Evolutionary conservation across 2,113 vertebrate genomes (phyloP).

Genomic region (Hippolais icterina): DNA sequence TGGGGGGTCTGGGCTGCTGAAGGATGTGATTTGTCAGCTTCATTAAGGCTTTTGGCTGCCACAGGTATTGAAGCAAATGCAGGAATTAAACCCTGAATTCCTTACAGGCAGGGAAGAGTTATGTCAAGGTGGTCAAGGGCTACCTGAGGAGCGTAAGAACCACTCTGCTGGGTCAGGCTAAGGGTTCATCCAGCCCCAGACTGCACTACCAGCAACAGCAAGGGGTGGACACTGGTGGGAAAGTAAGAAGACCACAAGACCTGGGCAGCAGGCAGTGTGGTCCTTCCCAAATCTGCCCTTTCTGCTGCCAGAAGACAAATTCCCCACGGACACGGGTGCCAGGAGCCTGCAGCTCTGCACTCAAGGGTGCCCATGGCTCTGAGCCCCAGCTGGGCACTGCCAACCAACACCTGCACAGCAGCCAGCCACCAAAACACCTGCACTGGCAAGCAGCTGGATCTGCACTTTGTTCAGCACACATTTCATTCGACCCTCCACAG

Average conservation of each 20-base stretch:
- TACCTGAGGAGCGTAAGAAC: rapidly evolving
- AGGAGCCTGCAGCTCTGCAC: neutral
- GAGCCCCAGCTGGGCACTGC: neutral
- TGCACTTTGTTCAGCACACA: neutral
- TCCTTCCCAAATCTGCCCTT: neutral
- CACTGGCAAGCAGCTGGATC: neutral
- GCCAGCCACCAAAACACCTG: neutral
- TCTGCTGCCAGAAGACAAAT: neutral
- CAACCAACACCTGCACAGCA: neutral
- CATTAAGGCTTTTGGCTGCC: slow-evolving; percentile 1
- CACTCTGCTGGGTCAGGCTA: rapidly evolving
- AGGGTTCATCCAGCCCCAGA: neutral
- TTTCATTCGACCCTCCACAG: neutral
- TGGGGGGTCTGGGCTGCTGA: neutral
- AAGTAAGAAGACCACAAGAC: neutral
- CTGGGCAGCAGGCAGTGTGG: rapidly evolving
- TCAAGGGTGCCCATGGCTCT: neutral
- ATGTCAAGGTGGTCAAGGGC: neutral
- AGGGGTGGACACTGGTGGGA: neutral
- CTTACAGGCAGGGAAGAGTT: neutral
- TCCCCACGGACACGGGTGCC: neutral
- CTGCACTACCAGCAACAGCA: neutral
- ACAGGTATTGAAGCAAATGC: neutral
- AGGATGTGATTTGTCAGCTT: slow-evolving; percentile 8
- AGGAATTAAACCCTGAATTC: neutral